These are phyloP conservation scores for Forficula auricularia DNA, from an alignment of 1,140 invertebrate genomes.

Conservation along the genomic window DNA sequence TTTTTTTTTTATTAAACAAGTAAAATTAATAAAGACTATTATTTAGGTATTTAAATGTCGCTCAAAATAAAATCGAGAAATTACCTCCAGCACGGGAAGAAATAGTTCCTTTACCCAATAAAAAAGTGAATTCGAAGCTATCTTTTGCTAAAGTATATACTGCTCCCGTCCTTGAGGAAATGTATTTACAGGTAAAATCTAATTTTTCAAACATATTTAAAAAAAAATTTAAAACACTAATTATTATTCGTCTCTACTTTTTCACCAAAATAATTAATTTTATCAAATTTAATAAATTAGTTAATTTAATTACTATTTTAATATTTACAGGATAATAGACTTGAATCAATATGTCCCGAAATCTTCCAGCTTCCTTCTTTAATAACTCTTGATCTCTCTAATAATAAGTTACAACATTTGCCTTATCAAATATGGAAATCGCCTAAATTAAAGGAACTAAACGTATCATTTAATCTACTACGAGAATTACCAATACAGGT, in stretches of 20 bases:
- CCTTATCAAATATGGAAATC: slow-evolving; percentile 81
- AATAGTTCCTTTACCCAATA: slow-evolving; percentile 10
- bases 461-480: slow-evolving; percentile 79
- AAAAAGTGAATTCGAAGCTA: background rate
- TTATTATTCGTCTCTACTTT: slow-evolving; percentile 4
- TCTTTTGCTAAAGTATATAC: slow-evolving; percentile 25
- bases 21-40: slow-evolving; percentile 12
- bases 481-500: slow-evolving; percentile 50
- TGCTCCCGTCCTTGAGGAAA: slow-evolving; percentile 68
- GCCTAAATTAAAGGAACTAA: slow-evolving; percentile 74
- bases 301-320: background rate
- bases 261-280: background rate
- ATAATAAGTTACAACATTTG: slow-evolving; percentile 78
- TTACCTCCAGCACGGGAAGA: slow-evolving; percentile 35
- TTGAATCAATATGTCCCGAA: slow-evolving; percentile 60
- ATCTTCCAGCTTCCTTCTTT: slow-evolving; percentile 67
- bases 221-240: no score
- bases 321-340: slow-evolving; percentile 61
- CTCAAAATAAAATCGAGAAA: slow-evolving; percentile 70
- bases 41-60: slow-evolving; percentile 60
- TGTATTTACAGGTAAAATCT: slow-evolving; percentile 38
- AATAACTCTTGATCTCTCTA: slow-evolving; percentile 71
- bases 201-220: background rate
- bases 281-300: no score
- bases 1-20: slow-evolving; percentile 1